phyloP scores from a whole-genome alignment of 2,113 vertebrate genomes.

The Silurus glanis region DNA sequence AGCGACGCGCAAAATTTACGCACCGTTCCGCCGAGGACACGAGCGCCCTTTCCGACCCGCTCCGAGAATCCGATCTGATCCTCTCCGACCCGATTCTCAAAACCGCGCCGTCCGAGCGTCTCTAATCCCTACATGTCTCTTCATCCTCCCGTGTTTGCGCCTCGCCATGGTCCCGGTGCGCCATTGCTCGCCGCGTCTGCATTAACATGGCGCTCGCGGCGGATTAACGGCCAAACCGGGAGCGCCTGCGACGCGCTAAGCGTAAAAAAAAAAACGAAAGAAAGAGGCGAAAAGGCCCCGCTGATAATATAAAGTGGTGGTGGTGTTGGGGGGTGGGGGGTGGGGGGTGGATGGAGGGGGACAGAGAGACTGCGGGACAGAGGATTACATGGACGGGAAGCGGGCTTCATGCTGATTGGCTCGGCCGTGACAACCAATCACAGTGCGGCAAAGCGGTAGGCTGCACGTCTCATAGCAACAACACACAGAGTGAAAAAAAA shows the following conservation, averaged over 20 bases:
- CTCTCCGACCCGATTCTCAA: constrained; percentile 1
- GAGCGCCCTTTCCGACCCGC: constrained; percentile 5
- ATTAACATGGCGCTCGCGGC: constrained; percentile 12
- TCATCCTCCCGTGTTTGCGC: constrained; percentile 16
- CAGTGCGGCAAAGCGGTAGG: not conserved
- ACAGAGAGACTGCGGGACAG: constrained; percentile 19
- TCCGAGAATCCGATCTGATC: too few species aligned
- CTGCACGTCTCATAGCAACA: constrained; percentile 49
- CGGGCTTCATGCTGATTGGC: constrained; percentile 47
- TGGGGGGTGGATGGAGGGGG: not conserved
- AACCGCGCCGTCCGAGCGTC: not conserved
- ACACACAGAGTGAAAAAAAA: not conserved
- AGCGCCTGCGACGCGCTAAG: not conserved
- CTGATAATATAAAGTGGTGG: not conserved
- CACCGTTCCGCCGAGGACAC: constrained; percentile 6
- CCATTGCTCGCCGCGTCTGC: constrained; percentile 38
- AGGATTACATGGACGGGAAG: constrained; percentile 11
- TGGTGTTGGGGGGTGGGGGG: too few species aligned
- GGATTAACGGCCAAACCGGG: not conserved
- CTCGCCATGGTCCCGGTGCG: constrained; percentile 32
- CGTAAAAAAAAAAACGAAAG: not conserved
- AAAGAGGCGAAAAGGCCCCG: not conserved
- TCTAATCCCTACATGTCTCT: not conserved
- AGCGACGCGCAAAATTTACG: not conserved
- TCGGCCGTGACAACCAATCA: constrained; percentile 38